phyloP scores from a whole-genome alignment of 2,113 vertebrate genomes.

The Thymallus thymallus region DNA sequence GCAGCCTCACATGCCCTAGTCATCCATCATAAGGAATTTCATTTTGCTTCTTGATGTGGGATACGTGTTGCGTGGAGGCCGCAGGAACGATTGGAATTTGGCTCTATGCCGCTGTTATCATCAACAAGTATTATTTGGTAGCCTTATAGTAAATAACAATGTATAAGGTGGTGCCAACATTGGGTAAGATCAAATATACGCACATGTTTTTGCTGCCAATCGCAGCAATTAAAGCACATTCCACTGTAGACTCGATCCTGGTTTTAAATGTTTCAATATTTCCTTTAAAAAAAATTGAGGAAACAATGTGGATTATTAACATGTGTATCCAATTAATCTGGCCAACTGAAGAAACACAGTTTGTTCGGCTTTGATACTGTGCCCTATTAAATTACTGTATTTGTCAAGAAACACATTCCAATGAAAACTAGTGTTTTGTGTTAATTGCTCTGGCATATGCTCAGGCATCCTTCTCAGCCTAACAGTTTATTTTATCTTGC shows the following conservation, averaged over 20 bases:
- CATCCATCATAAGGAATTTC: slow-evolving; percentile 71
- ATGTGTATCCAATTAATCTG: slow-evolving; percentile 67
- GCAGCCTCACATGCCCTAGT: slow-evolving; percentile 52
- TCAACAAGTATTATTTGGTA: slow-evolving; percentile 55
- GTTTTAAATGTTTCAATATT: slow-evolving; percentile 75
- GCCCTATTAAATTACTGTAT: slow-evolving; percentile 67
- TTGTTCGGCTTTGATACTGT: slow-evolving; percentile 65
- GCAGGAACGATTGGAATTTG: slow-evolving; percentile 61
- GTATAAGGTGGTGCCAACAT: slow-evolving; percentile 43
- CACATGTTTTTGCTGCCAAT: slow-evolving; percentile 57
- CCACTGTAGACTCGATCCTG: slow-evolving; percentile 53
- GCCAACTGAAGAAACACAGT: slow-evolving; percentile 52
- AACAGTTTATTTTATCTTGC: slow-evolving; percentile 18
- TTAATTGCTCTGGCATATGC: slow-evolving; percentile 20
- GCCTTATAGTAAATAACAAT: too few species aligned
- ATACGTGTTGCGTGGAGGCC: slow-evolving; percentile 60
- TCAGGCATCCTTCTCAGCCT: slow-evolving; percentile 1
- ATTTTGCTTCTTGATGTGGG: slow-evolving; percentile 58
- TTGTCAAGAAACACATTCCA: slow-evolving; percentile 66
- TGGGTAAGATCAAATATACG: slow-evolving; percentile 70
- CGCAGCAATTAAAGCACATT: slow-evolving; percentile 72
- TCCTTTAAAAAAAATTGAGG: slow-evolving; percentile 73
- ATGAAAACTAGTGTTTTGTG: slow-evolving; percentile 52
- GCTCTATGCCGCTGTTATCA: slow-evolving; percentile 45
- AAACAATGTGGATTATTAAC: slow-evolving; percentile 76